Evolutionary conservation across 1,140 invertebrate genomes (phyloP), one percentile per base, ranked within the genome.

Genomic region (Sweltsa coloradensis): DNA sequence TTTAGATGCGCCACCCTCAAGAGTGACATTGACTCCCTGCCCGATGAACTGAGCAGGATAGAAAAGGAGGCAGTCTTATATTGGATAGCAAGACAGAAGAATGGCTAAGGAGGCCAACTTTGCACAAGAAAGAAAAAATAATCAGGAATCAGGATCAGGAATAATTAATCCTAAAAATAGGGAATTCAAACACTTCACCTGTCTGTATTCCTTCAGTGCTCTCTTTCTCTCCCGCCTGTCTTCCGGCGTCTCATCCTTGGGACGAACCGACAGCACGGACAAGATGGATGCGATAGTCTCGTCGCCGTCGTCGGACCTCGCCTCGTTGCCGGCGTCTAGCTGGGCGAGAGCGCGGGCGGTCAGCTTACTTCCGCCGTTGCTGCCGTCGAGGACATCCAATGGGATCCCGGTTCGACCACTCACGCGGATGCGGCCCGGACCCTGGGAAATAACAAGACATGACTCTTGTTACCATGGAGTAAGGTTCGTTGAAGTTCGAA

Each of bases 161-260:
- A n/a, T n/a, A n/a, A n/a, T n/a, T n/a, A n/a, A n/a, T n/a, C n/a
- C n/a, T n/a, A n/a, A n/a, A n/a, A n/a, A n/a, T n/a, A n/a, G n/a
- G n/a, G n/a, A n/a, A n/a, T n/a, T n/a, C n/a, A n/a, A n/a, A n/a
- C n/a, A n/a, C n/a, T n/a, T n/a, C 61, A 78, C 75, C 61, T 71
- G 76, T 66, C 86, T 78, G 58, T 85, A 88, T 52, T 89, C 80
- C 65, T 86, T 93, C 0, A 96, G 64, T 11, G 81, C 69, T 26
- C 79, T 73, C 65, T 97, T 96, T 34, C 92, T 71, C 53, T 81
- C 73, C 55, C 68, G 80, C 59, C 79, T 81, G 54, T 95, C 87
- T 53, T 92, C 86, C 0, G 76, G 58, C 0, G 79, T 82, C 73
- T 98, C 94, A 54, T 83, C 74, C 64, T 85, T 85, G 0, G 79